phyloP scores from a whole-genome alignment of 2,797 vertebrate genomes.

The Leuciscus waleckii region DNA sequence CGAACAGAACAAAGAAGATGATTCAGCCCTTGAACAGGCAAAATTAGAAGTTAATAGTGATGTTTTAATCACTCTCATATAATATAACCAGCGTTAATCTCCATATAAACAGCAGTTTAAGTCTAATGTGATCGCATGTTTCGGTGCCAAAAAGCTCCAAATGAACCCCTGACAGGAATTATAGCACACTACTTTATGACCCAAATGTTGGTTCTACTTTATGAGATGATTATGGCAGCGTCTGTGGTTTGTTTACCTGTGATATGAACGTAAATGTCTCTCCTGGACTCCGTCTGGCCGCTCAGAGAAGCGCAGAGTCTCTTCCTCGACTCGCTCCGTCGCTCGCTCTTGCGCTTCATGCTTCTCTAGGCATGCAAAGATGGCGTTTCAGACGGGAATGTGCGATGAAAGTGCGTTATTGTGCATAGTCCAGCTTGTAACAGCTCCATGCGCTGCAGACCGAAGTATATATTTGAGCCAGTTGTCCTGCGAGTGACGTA shows the following conservation, averaged over 20 bases:
- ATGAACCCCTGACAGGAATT: not conserved
- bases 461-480: conserved; percentile 26
- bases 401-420: conserved; percentile 40
- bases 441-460: conserved; percentile 47
- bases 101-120: not conserved
- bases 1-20: conserved; percentile 19
- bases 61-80: not conserved
- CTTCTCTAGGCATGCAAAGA: conserved; percentile 61
- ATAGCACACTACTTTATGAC: not conserved
- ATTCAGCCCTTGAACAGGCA: not conserved
- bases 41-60: too few relatives aligned
- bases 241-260: conserved; percentile 73
- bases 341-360: conserved; percentile 85
- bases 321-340: conserved; percentile 79
- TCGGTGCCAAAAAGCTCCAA: not conserved
- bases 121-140: not conserved
- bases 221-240: too few relatives aligned
- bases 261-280: conserved; percentile 80
- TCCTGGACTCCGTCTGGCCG: conserved; percentile 75
- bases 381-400: conserved; percentile 58
- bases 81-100: not conserved
- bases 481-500: conserved; percentile 71
- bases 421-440: conserved; percentile 56
- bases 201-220: not conserved
- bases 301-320: conserved; percentile 75